Conservation (phyloP, 2,797 vertebrate genomes). For the Phaenicophaeus curvirostris region DNA sequence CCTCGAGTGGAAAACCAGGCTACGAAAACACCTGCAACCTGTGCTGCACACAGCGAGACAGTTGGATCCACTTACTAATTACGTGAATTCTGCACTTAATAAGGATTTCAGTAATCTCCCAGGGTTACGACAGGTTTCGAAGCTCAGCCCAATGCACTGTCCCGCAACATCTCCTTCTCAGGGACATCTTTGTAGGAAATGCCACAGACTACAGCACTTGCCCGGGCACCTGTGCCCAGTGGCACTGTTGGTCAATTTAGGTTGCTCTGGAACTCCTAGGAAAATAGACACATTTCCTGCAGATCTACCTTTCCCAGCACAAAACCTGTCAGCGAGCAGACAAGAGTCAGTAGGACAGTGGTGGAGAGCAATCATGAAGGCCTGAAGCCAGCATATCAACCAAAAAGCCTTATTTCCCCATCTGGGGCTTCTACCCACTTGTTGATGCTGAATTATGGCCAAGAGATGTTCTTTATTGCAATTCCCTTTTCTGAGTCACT, state of each 20-base stretch:
- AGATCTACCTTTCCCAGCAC: not conserved
- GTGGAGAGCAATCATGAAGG: not conserved
- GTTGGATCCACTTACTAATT: rapidly evolving
- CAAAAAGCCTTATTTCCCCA: not conserved
- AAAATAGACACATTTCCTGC: not conserved
- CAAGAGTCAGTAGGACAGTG: not conserved
- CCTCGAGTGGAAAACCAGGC: not conserved
- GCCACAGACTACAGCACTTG: not conserved
- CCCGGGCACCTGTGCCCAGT: not conserved
- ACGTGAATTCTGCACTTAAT: not conserved
- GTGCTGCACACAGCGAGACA: rapidly evolving
- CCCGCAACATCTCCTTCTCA: not conserved
- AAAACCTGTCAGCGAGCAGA: not conserved
- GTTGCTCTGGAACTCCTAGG: not conserved
- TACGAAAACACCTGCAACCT: not conserved
- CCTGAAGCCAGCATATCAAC: not conserved
- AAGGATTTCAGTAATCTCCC: not conserved
- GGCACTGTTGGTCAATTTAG: not conserved
- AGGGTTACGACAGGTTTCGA: not conserved
- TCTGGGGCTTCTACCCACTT: not conserved
- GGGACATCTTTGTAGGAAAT: not conserved
- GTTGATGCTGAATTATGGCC: not conserved
- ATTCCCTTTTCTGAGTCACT: not conserved
- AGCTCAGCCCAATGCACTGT: not conserved
- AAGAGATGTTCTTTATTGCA: not conserved